Evolutionary conservation across 2,888 invertebrate genomes (phyloP).

Genomic region (Parnassius smintheus): DNA sequence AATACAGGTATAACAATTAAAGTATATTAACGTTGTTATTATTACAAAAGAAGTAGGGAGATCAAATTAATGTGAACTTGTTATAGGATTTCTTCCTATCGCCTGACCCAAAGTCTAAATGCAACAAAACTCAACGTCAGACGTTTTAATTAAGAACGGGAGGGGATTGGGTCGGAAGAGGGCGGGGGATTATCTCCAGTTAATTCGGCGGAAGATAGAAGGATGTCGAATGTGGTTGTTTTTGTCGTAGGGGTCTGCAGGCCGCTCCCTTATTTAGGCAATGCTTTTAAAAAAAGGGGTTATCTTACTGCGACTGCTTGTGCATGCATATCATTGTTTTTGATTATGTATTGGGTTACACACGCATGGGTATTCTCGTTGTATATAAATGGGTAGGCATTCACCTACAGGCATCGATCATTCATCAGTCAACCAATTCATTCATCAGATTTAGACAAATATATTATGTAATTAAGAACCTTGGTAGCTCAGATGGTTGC

Average conservation of each 20-base stretch:
- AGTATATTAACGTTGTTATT: too few relatives aligned
- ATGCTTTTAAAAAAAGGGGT: slow-evolving; percentile 15
- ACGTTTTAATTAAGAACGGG: slow-evolving; percentile 52
- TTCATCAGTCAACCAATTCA: too few relatives aligned
- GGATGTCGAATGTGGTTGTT: slow-evolving; percentile 30
- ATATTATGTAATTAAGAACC: too few relatives aligned
- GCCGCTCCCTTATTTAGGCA: slow-evolving; percentile 16
- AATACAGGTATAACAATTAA: too few relatives aligned
- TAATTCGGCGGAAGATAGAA: slow-evolving; percentile 44
- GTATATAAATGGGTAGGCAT: too few relatives aligned
- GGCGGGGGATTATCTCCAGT: slow-evolving; percentile 44
- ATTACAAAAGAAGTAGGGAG: slow-evolving; percentile 7
- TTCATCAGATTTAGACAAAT: too few relatives aligned
- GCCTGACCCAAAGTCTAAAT: slow-evolving; percentile 19
- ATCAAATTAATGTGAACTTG: slow-evolving; percentile 17
- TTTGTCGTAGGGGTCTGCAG: slow-evolving; percentile 31
- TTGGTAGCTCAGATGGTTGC: too few relatives aligned
- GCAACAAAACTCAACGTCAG: slow-evolving; percentile 37
- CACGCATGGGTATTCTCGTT: not conserved
- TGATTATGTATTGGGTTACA: slow-evolving; percentile 7
- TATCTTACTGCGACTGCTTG: slow-evolving; percentile 1
- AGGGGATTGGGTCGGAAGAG: slow-evolving; percentile 31
- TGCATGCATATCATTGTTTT: slow-evolving; percentile 20
- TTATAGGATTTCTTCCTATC: slow-evolving; percentile 19
- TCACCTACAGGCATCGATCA: too few relatives aligned